Conservation (phyloP, 1,140 invertebrate genomes). For the Choristoneura fumiferana region DNA sequence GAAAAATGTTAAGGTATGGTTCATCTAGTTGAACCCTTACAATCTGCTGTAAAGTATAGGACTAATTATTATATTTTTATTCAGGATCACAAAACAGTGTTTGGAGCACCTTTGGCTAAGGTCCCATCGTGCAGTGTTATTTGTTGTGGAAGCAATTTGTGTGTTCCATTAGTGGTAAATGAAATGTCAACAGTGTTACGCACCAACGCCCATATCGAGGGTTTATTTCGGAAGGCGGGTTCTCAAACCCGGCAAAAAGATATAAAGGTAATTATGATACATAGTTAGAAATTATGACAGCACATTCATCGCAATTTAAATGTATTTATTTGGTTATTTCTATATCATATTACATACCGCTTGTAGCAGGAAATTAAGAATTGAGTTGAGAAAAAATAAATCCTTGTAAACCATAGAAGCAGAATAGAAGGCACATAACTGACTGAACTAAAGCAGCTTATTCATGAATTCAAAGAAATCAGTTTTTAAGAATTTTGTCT, state of each 20-base stretch:
- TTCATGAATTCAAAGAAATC: too few relatives aligned
- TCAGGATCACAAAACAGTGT: conserved; percentile 78
- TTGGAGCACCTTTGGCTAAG: conserved; percentile 80
- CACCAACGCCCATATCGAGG: conserved; percentile 85
- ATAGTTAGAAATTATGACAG: too few relatives aligned
- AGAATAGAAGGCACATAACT: too few relatives aligned
- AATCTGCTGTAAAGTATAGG: conserved; percentile 23
- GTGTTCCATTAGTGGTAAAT: conserved; percentile 87
- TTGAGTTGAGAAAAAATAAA: conserved; percentile 21
- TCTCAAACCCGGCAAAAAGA: conserved; percentile 89
- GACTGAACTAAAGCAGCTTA: too few relatives aligned
- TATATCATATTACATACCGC: too few relatives aligned
- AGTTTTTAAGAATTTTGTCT: too few relatives aligned
- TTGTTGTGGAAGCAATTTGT: conserved; percentile 81
- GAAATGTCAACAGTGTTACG: conserved; percentile 85
- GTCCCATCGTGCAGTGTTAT: conserved; percentile 77
- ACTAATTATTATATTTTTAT: conserved; percentile 27
- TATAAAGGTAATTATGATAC: conserved; percentile 80
- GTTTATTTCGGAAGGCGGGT: conserved; percentile 91
- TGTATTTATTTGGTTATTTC: too few relatives aligned
- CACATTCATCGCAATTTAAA: too few relatives aligned
- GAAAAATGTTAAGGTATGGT: conserved; percentile 77
- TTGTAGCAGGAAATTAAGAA: conserved; percentile 21
- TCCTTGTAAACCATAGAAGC: too few relatives aligned
- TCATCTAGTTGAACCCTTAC: conserved; percentile 19